Conservation (phyloP, 2,113 vertebrate species). For the Chlamydotis undulata region DNA sequence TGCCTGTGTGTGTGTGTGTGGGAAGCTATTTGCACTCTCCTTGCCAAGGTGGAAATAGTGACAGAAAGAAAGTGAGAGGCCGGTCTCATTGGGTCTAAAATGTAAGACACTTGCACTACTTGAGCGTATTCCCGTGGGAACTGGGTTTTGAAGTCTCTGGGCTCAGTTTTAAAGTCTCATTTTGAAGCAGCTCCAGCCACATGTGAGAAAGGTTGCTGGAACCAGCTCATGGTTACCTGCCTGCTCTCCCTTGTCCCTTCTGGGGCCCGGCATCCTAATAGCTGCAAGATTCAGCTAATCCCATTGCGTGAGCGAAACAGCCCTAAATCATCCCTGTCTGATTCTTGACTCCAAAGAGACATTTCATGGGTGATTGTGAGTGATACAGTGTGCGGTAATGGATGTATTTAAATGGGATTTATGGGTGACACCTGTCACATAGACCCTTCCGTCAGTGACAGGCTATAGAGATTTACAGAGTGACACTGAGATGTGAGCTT, state of each 20-base stretch:
- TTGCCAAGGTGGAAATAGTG: neutral
- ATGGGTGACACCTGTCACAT: constrained; percentile 65
- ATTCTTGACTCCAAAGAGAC: constrained; percentile 37
- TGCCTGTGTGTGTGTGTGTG: neutral
- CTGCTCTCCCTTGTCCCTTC: neutral
- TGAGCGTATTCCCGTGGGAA: rapidly evolving
- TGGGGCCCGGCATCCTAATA: neutral
- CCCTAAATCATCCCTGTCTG: constrained; percentile 48
- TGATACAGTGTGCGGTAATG: constrained; percentile 47
- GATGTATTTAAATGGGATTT: constrained; percentile 59
- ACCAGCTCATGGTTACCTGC: neutral
- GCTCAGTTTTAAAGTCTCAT: neutral
- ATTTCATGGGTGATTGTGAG: constrained; percentile 55
- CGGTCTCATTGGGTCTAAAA: neutral
- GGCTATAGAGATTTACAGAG: constrained; percentile 57
- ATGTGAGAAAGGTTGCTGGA: neutral
- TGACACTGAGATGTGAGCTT: neutral
- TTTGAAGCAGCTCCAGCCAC: neutral
- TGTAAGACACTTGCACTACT: neutral
- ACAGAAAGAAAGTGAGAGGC: neutral
- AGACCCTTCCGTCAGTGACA: constrained; percentile 32
- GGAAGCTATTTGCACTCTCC: neutral
- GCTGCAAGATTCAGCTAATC: constrained; percentile 4
- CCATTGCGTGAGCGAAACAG: neutral
- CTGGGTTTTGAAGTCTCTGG: neutral